Conservation (phyloP, 2,888 invertebrate genomes). For the Calliphora vomitoria region DNA sequence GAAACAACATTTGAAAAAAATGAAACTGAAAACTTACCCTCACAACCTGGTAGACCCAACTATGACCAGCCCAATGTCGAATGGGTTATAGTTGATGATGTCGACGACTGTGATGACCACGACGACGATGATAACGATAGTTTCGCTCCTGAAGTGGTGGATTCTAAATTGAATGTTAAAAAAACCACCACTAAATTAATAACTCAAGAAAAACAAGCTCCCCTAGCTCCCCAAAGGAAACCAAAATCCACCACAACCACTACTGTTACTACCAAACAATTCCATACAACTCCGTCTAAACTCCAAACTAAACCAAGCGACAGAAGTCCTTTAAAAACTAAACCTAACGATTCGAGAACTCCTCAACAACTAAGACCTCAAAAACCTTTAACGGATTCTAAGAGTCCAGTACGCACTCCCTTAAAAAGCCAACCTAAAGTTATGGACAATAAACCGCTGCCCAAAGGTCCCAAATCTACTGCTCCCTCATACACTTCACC, state of each 20-base stretch:
- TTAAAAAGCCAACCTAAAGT: constrained; percentile 1
- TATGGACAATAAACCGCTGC: not conserved
- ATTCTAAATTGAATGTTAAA: constrained; percentile 42
- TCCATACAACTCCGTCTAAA: not conserved
- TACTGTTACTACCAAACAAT: constrained; percentile 39
- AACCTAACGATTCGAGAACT: constrained; percentile 21
- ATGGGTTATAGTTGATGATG: constrained; percentile 61
- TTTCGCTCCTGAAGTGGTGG: constrained; percentile 54
- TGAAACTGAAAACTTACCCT: constrained; percentile 10
- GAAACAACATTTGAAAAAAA: constrained; percentile 78
- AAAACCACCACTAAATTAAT: constrained; percentile 58
- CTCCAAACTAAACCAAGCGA: constrained; percentile 19
- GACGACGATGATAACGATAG: constrained; percentile 34
- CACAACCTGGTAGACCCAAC: constrained; percentile 35
- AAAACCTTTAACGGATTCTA: constrained; percentile 42
- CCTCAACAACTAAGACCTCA: constrained; percentile 21
- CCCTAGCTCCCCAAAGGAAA: not conserved
- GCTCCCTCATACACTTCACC: constrained; percentile 17
- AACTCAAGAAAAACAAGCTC: constrained; percentile 55
- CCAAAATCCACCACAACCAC: constrained; percentile 20
- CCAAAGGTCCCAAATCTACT: constrained; percentile 13
- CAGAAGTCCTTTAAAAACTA: constrained; percentile 41
- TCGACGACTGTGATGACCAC: constrained; percentile 21
- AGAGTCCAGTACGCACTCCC: not conserved
- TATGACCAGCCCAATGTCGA: constrained; percentile 44